Percentiles rank a stretch among this genome's conserved stretches.
These are phyloP conservation scores for Pecten maximus DNA, from an alignment of 2,888 invertebrate species.

Conservation along the genomic window DNA sequence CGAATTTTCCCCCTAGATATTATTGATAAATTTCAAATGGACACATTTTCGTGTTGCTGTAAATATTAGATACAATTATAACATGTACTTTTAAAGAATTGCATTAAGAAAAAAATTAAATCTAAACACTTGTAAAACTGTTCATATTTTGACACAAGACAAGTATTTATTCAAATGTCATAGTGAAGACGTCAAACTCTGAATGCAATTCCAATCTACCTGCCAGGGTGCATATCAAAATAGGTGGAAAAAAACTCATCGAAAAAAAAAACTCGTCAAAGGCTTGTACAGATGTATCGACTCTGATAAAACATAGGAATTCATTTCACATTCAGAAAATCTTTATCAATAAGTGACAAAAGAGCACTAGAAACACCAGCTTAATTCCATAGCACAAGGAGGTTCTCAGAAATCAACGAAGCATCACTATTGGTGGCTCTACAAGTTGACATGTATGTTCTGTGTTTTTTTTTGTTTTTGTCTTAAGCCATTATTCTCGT, in stretches of 20 bases:
- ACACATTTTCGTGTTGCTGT: conserved; percentile 25
- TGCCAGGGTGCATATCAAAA: background rate
- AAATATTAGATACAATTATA: background rate
- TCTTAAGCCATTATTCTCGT: background rate
- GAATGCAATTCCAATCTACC: background rate
- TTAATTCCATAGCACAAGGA: background rate
- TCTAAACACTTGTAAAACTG: conserved; percentile 28
- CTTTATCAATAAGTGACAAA: background rate
- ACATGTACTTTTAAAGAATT: conserved; percentile 27
- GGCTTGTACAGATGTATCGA: background rate
- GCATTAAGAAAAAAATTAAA: background rate
- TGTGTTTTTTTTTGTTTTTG: background rate
- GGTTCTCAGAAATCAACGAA: background rate
- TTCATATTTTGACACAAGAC: conserved; percentile 25
- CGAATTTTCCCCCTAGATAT: background rate
- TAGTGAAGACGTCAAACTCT: background rate
- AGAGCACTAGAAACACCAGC: background rate
- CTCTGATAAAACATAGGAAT: background rate
- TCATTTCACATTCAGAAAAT: background rate
- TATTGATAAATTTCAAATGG: conserved; percentile 30
- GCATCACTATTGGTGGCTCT: background rate
- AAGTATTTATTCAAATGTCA: conserved; percentile 35
- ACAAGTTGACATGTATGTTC: background rate
- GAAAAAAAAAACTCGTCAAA: background rate
- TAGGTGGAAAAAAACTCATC: conserved; percentile 2